These are phyloP conservation scores for Enteromius paludinosus DNA, from an alignment of 2,797 vertebrate species.

Conservation along the genomic window DNA sequence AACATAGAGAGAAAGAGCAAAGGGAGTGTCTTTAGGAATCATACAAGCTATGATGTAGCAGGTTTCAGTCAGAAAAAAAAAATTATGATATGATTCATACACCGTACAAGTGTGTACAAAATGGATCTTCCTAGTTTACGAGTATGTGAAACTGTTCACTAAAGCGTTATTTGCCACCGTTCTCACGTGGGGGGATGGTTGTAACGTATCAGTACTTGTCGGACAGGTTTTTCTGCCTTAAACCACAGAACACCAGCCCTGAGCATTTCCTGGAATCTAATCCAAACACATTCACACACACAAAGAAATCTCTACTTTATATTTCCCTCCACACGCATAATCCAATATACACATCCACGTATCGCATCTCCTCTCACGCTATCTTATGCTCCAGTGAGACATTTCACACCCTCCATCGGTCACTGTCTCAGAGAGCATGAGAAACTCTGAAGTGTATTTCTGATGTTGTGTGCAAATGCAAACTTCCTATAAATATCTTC, in stretches of 20 bases:
- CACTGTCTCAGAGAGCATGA: conserved; percentile 20
- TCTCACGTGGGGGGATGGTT: not conserved
- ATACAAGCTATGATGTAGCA: not conserved
- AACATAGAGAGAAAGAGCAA: conserved; percentile 1
- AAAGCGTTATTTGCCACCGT: not conserved
- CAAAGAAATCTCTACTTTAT: conserved; percentile 5
- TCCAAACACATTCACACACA: not conserved
- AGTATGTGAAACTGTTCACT: conserved; percentile 18
- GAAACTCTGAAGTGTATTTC: conserved; percentile 39
- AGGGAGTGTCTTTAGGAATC: conserved; percentile 9
- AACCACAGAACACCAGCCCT: not conserved
- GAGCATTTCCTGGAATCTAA: conserved; percentile 13
- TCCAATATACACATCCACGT: conserved; percentile 22
- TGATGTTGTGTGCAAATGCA: conserved; percentile 32
- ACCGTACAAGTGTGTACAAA: not conserved
- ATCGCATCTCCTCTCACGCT: conserved; percentile 39
- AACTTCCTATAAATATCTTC: conserved; percentile 56
- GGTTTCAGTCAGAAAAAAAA: conserved; percentile 17
- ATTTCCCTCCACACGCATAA: not conserved
- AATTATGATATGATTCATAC: not conserved
- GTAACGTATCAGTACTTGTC: conserved; percentile 2
- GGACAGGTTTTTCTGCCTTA: conserved; percentile 31
- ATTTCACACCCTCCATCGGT: conserved; percentile 48
- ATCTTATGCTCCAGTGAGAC: conserved; percentile 47
- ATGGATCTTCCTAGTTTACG: not conserved